Percentiles rank a stretch among this genome's conserved stretches.
These are phyloP conservation scores for Zophobas morio DNA, from an alignment of 1,140 invertebrate species.

Conservation along the genomic window DNA sequence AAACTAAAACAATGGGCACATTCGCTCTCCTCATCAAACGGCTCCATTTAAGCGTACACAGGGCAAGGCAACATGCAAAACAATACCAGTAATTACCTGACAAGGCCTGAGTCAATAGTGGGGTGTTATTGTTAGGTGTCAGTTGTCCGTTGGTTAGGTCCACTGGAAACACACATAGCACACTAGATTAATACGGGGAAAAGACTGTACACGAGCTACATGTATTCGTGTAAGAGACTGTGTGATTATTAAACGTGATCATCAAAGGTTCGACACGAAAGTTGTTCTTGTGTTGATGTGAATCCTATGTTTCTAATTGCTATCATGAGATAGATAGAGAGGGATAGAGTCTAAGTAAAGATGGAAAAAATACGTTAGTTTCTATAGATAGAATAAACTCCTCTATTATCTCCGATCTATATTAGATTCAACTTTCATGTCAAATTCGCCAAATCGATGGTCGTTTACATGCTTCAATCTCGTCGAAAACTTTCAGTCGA, in stretches of 20 bases:
- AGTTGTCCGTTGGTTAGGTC: slow-evolving; percentile 94
- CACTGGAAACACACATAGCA: slow-evolving; percentile 84
- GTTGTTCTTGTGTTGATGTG: slow-evolving; percentile 11
- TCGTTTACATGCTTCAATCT: slow-evolving; percentile 48
- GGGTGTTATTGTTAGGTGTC: slow-evolving; percentile 94
- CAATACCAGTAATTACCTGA: slow-evolving; percentile 80
- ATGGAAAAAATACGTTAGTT: slow-evolving; percentile 39
- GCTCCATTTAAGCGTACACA: slow-evolving; percentile 37
- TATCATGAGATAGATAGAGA: slow-evolving; percentile 20
- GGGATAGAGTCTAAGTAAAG: not conserved
- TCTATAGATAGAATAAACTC: slow-evolving; percentile 29
- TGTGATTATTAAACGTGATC: slow-evolving; percentile 36
- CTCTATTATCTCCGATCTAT: slow-evolving; percentile 46
- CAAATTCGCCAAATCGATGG: slow-evolving; percentile 56
- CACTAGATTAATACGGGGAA: slow-evolving; percentile 58
- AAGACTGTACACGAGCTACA: slow-evolving; percentile 50
- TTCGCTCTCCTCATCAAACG: slow-evolving; percentile 34
- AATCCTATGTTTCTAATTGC: slow-evolving; percentile 13
- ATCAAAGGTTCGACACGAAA: slow-evolving; percentile 38
- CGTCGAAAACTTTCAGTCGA: slow-evolving; percentile 45
- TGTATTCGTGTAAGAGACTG: slow-evolving; percentile 58
- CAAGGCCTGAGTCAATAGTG: slow-evolving; percentile 92
- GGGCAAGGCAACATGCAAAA: slow-evolving; percentile 48
- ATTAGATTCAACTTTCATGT: slow-evolving; percentile 53
- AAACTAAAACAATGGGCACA: slow-evolving; percentile 42